These are phyloP conservation scores for Rostratula benghalensis DNA, from an alignment of 2,113 vertebrate species.

Conservation along the genomic window DNA sequence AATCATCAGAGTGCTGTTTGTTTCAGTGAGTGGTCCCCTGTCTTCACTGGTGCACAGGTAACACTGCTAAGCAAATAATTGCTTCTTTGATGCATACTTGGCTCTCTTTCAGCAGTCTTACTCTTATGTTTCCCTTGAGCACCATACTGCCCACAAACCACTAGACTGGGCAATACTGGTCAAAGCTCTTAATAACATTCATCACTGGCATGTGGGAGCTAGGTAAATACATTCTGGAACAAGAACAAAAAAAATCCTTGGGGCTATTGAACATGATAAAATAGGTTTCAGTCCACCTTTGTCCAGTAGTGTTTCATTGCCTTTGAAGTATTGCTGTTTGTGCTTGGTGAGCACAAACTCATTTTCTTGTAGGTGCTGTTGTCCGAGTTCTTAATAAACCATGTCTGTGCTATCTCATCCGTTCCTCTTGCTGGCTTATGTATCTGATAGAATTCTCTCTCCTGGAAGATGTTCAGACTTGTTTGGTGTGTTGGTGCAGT, in stretches of 20 bases:
- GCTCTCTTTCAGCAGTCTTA: not conserved
- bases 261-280: not conserved
- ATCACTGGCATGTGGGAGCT: conserved; percentile 1
- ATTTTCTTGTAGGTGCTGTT: not conserved
- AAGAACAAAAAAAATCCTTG: conserved; percentile 33
- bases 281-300: not conserved
- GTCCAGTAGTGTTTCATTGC: not conserved
- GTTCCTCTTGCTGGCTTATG: not conserved
- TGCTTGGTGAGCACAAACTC: not conserved
- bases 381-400: not conserved
- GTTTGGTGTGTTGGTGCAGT: not conserved
- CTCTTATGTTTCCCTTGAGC: not conserved
- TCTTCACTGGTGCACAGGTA: not conserved
- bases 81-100: not conserved
- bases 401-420: not conserved
- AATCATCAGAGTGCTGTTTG: not conserved
- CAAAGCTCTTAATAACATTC: not conserved
- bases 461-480: not conserved
- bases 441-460: not conserved
- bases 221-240: conserved; percentile 25
- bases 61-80: not conserved
- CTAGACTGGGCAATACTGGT: not conserved
- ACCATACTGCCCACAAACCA: conserved; percentile 10
- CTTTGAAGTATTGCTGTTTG: conserved; percentile 35
- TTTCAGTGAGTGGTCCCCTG: not conserved